A percentile compares a stretch with the other conserved stretches of the same genome.
Conservation (phyloP, 2,113 vertebrate genomes). For the Crotophaga sulcirostris region DNA sequence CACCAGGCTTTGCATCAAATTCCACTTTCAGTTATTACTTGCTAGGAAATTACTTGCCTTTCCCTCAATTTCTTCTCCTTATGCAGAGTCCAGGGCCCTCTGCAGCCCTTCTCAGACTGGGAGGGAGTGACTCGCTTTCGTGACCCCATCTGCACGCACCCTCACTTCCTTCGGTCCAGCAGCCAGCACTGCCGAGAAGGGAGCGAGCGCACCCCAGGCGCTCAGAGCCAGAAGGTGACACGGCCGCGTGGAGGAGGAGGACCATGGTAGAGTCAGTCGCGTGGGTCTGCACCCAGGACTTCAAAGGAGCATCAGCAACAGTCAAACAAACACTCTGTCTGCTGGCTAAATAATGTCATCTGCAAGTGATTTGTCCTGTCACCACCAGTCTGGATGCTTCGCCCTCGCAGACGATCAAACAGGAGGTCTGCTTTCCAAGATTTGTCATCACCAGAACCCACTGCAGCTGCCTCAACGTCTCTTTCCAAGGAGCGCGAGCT, state of each 20-base stretch:
- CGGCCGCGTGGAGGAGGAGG: not conserved
- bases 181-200: not conserved
- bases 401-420: constrained; percentile 40
- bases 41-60: not conserved
- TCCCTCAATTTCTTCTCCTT: not conserved
- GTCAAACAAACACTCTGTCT: constrained; percentile 37
- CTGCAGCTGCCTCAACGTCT: not conserved
- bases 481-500: constrained; percentile 21
- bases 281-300: not conserved
- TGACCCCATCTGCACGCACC: not conserved
- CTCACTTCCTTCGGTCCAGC: not conserved
- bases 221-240: not conserved
- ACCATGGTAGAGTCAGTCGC: not conserved
- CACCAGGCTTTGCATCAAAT: not conserved
- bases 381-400: constrained; percentile 18
- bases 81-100: not conserved
- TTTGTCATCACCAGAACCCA: constrained; percentile 34
- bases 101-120: not conserved
- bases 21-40: not conserved
- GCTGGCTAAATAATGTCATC: constrained; percentile 15
- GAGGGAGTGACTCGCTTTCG: fast-evolving
- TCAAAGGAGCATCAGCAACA: constrained; percentile 22
- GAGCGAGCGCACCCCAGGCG: not conserved
- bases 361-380: constrained; percentile 30
- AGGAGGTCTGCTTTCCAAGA: constrained; percentile 53